Percentiles rank a stretch among this genome's conserved stretches.
phyloP scores from a whole-genome alignment of 2,888 invertebrate species.

The Trachelus iudaicus region DNA sequence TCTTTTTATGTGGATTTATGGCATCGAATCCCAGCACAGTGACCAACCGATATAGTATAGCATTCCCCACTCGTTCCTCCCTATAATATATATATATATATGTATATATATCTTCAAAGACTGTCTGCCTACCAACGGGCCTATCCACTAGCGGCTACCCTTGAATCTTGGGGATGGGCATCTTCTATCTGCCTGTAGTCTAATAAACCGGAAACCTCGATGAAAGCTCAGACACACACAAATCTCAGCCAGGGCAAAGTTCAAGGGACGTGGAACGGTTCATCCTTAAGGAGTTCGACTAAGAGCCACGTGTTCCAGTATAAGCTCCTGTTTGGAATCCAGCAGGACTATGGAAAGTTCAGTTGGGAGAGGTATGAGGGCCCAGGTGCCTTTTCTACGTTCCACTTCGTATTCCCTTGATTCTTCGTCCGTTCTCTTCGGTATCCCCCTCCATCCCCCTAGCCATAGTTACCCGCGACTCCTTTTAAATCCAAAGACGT shows the following conservation, averaged over 20 bases:
- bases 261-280: neutral
- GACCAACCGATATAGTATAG: neutral
- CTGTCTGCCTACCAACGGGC: neutral
- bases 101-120: neutral
- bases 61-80: neutral
- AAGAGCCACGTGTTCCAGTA: neutral
- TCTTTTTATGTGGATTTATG: conserved; percentile 6
- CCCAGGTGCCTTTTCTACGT: neutral
- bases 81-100: neutral
- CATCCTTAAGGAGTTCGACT: neutral
- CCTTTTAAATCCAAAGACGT: neutral
- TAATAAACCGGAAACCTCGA: neutral
- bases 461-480: conserved; percentile 16
- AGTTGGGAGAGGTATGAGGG: conserved; percentile 2
- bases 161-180: neutral
- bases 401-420: conserved; percentile 14
- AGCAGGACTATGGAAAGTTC: neutral
- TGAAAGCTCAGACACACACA: neutral
- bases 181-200: neutral
- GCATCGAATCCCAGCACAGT: neutral
- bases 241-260: neutral
- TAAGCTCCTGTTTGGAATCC: neutral
- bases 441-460: neutral
- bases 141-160: neutral
- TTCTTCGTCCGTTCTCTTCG: neutral